These are phyloP conservation scores for Thereuonema tuberculata DNA, from an alignment of 1,140 invertebrate species.

Conservation along the genomic window DNA sequence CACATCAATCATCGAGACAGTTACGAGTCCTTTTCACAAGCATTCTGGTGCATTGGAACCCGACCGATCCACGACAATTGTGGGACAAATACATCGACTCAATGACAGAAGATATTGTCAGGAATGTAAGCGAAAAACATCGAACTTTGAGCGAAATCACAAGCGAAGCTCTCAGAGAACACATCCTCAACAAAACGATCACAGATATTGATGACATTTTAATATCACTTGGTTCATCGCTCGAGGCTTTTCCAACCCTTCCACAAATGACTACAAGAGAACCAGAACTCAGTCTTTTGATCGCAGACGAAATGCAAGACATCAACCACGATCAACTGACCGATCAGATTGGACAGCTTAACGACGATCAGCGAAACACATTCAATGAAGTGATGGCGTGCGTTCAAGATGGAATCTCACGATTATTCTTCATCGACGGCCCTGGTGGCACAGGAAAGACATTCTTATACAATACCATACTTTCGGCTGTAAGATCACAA, in stretches of 20 bases:
- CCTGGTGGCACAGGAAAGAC: slow-evolving; percentile 1
- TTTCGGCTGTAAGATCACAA: neutral
- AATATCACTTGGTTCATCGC: neutral
- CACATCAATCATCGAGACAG: slow-evolving; percentile 27
- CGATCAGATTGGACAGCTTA: neutral
- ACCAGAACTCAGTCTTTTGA: neutral
- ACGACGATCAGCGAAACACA: neutral
- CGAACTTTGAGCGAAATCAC: neutral
- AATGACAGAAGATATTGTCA: slow-evolving; percentile 8
- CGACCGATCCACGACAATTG: slow-evolving; percentile 11
- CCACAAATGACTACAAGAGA: neutral
- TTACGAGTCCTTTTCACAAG: slow-evolving; percentile 25
- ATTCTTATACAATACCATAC: neutral
- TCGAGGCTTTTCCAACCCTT: neutral
- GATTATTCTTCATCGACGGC: neutral
- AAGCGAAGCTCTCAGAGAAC: neutral
- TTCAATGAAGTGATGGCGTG: neutral
- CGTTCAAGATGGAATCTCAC: neutral
- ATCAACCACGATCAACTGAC: neutral
- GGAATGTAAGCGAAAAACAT: neutral
- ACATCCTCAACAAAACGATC: slow-evolving; percentile 4
- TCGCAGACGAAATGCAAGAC: neutral
- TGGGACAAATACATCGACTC: slow-evolving; percentile 15
- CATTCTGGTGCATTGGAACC: slow-evolving; percentile 29
- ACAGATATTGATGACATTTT: neutral